Base-by-base conservation (phyloP, 2,797 vertebrate genomes). In the Pelochelys cantorii region DNA sequence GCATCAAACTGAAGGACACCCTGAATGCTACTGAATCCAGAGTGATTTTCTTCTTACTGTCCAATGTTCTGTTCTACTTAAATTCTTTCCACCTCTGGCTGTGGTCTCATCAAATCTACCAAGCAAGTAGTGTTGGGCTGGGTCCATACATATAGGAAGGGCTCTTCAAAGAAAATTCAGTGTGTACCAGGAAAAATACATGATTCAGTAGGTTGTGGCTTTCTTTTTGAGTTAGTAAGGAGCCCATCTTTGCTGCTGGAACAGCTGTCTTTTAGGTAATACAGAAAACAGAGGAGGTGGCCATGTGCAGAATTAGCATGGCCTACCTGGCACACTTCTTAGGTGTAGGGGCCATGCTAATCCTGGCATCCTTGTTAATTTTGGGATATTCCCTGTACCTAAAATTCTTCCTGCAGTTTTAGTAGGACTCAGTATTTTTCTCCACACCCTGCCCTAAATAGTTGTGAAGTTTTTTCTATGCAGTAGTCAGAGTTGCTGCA, bases 41-140 rank as follows among this genome's bases (percentile, higher is more conserved):
- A 52, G 1, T 1, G 23, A 31, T 57, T 18, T 3, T 87, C 14
- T 54, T 83, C 4, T 27, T 42, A 65, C 27, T 74, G 37, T 0
- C 15, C 1, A 34, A 9, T 37, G 37, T 37, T 56, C 29, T 34
- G 68, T 31, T 52, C 23, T 23, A 18, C n/a, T 1, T 87, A 27
- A 86, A 62, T 23, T 56, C 7, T 56, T 9, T 83, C 31, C 31
- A 0, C 29, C 2, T 0, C 1, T 8, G 53, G 7, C 1, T 81
- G 5, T 29, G 7, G 13, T 37, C 53, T 88, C 59, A 17, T n/a
- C 15, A 34, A 3, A 52, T 14, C 80, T 6, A 27, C 57, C 74
- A 20, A 71, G 10, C 65, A 52, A 55, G 8, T 77, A n/a, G 48
- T 68, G 10, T n/a, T 83, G 57, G 18, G 2, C 1, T 77, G 56